Evolutionary conservation across 2,888 invertebrate species (phyloP), one percentile per base, ranked within the genome.

Genomic region (Oligia latruncula): DNA sequence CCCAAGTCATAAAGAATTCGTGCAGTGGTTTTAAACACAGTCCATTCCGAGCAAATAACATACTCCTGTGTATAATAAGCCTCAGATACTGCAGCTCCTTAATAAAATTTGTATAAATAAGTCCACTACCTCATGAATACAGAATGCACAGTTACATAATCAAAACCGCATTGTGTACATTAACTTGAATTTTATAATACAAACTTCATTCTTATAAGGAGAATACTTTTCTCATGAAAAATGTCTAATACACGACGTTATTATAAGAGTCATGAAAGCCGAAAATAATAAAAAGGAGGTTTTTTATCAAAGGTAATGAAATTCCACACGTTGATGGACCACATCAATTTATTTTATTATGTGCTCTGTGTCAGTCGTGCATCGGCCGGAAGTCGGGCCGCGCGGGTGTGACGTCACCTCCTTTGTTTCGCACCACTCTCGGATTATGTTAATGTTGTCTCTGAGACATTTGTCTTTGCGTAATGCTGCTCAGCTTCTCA

Each of bases 361-460:
- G 80, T 90, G 76, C 74, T 86, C 83, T 88, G 87, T 87, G 88
- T 77, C 73, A 85, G 79, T 81, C 84, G 77, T 87, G 90, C 90
- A 91, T 91, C 90, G 90, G 87, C 90, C 92, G 93, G 93, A 92
- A 93, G 93, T 91, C 89, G 86, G 82, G 88, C 82, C 89, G 87
- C 89, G 90, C 90, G 82, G 88, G 81, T 87, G 91, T 92, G 92
- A 94, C 93, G 93, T 95, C 94, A 94, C 94, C 93, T 93, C 94
- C 94, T 94, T 93, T 95, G 95, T 94, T 92, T 93, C 93, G 93
- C 90, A 90, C 91, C 93, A 92, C 92, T 92, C 92, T 91, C 90
- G 95, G 95, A 96, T 96, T 96, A 96, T 96, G 96, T 93, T 95
- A 96, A 96, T 96, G 93, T 91, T 92, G 93, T 93, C 93, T 94